phyloP scores from a whole-genome alignment of 2,888 invertebrate species.

The Cremastinae sp. region DNA sequence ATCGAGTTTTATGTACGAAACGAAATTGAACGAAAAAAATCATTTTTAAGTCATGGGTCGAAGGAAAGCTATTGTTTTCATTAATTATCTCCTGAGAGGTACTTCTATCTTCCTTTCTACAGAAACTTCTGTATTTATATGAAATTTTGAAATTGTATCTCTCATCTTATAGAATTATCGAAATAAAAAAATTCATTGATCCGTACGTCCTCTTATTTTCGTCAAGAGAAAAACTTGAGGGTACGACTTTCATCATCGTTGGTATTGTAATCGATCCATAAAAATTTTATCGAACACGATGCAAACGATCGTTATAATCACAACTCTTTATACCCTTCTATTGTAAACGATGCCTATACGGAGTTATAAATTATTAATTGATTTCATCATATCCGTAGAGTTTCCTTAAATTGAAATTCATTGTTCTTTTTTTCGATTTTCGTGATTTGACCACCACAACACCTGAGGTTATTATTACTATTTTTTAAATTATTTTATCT shows the following conservation, averaged over 20 bases:
- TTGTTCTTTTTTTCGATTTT: constrained; percentile 16
- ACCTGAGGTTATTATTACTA: constrained; percentile 16
- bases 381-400: constrained; percentile 38
- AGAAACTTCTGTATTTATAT: constrained; percentile 17
- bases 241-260: constrained; percentile 8
- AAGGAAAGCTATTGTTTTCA: not conserved
- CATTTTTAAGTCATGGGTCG: not conserved
- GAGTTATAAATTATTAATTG: constrained; percentile 8
- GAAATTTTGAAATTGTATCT: constrained; percentile 55
- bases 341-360: constrained; percentile 10
- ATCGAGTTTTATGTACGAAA: constrained; percentile 13
- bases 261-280: not conserved
- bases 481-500: constrained; percentile 20
- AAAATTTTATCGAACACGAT: constrained; percentile 10
- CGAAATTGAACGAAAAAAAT: constrained; percentile 17
- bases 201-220: not conserved
- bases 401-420: constrained; percentile 38
- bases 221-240: constrained; percentile 14
- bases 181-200: constrained; percentile 3
- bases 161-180: constrained; percentile 59
- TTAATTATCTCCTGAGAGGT: too few species aligned
- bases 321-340: not conserved
- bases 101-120: too few species aligned
- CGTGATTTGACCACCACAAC: constrained; percentile 18
- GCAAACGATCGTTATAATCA: constrained; percentile 15